Base-by-base conservation (phyloP, 2,113 vertebrate species). In the Spea bombifrons region DNA sequence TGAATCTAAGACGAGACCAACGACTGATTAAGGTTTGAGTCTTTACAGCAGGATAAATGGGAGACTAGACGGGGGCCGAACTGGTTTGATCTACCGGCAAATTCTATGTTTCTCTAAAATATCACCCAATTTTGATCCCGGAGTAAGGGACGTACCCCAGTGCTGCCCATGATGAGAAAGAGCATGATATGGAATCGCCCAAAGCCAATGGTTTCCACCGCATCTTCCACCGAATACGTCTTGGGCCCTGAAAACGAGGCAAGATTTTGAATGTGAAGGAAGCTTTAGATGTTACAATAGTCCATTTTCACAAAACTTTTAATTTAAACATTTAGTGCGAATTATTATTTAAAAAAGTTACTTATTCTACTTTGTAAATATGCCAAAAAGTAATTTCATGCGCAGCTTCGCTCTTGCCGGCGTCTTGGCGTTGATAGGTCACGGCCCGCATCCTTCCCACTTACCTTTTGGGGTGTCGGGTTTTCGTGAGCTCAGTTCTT, bases 141-240 rank as follows among this genome's bases (percentile, higher is more conserved):
- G 57, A 12, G 7, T 13, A 5, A 10, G 3, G 71, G 9, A 87
- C 94, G 87, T 86, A 98, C 96, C 66, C 87, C 96, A 0, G 94
- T 90, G 81, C 96, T 95, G 17, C 97, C 97, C 96, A 99, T 96
- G 82, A 99, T 95, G 64, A 96, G 47, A 52, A 98, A 97, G 3
- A 99, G 90, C 10, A 93, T 50, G 7, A 99, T 59, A 85, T 99
- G 96, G 70, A 99, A 98, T 0, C 89, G 92, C 0, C 97, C 97
- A 0, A 98, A 99, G 3, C 95, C 96, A 0, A 98, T 96, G 4
- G 85, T 87, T 84, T 99, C 96, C 69, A 98, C 96, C 0, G 96
- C 96, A 0, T 99, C 93, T 80, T 96, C 96, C 82, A 98, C 94
- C 0, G 91, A 96, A 86, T 92, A 99, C 0, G 85, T 93, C 85